Conservation (phyloP, 2,797 vertebrate genomes). For the Trachurus trachurus region DNA sequence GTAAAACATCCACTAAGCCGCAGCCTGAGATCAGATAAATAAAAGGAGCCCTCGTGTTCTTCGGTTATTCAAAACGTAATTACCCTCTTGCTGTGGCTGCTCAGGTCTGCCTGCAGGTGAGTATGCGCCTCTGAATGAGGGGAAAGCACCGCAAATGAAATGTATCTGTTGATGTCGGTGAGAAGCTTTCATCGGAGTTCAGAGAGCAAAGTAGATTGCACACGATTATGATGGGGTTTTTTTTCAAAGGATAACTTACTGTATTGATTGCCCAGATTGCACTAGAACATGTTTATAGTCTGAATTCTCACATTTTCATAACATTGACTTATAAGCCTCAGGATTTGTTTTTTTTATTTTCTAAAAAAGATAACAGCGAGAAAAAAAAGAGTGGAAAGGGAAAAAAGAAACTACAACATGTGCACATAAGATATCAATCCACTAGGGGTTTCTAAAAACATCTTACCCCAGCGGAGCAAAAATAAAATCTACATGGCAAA, state of each 20-base stretch:
- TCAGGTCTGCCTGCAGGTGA: conserved; percentile 54
- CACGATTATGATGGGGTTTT: not conserved
- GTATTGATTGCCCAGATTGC: not conserved
- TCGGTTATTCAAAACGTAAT: conserved; percentile 60
- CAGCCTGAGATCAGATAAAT: conserved; percentile 59
- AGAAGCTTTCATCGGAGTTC: conserved; percentile 4
- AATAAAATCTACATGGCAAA: conserved; percentile 21
- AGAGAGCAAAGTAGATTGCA: not conserved
- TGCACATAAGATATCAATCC: conserved; percentile 17
- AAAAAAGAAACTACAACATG: not conserved
- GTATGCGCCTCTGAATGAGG: conserved; percentile 26
- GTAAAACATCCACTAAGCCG: conserved; percentile 36
- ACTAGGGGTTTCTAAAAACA: conserved; percentile 17
- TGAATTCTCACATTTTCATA: not conserved
- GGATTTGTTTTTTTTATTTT: not conserved
- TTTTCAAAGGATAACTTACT: too few species aligned
- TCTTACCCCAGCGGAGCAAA: not conserved
- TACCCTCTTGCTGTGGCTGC: conserved; percentile 32
- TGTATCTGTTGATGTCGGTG: conserved; percentile 4
- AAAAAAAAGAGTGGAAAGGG: not conserved
- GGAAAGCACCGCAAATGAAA: conserved; percentile 45
- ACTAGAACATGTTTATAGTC: not conserved
- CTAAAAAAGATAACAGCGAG: not conserved
- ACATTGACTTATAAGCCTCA: not conserved
- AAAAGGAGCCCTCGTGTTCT: conserved; percentile 54